Evolutionary conservation across 1,140 invertebrate species (phyloP), one percentile per base, ranked within the genome.

Genomic region (Chrysopa pallens): DNA sequence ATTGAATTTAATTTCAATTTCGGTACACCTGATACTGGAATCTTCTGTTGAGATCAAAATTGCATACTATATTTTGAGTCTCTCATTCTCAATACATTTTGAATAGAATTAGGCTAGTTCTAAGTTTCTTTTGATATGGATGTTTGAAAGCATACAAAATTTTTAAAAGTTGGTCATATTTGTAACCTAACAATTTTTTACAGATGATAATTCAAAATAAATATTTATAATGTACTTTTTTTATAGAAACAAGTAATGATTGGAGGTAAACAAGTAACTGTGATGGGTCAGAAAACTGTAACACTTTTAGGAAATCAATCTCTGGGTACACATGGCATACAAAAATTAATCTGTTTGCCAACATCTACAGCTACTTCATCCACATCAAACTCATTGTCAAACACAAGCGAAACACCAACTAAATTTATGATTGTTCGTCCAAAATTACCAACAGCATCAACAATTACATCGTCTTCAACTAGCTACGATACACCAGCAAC

Each of bases 191-290:
- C n/a, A n/a, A n/a, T 23, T 23, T 23, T 23, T 5, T 23, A 23
- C 5, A 5, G 17, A 23, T 3, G 17, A 23, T 5, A 23, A 23
- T 5, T 23, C 6, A 11, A 2, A 6, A 13, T 45, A 33, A 17
- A 45, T 28, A 31, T 42, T 44, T 29, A 11, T 11, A 38, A 27
- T 11, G 17, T 17, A 14, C 39, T 45, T 44, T 31, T 39, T 42
- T 52, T 60, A 23, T 59, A 72, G 60, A 74, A 77, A 51, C 62
- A 72, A 13, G 65, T 78, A 15, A 70, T 73, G 29, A 67, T 78
- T 49, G 68, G 74, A n/a, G 78, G 78, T 1, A 80, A 80, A 58
- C 74, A 76, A 6, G 71, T 81, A 2, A 80, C 78, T 3, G 62
- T 81, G 15, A 63, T 71, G 8, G 63, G 65, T 7, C 64, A 66